Conservation (phyloP, 2,797 vertebrate genomes). For the Anabas testudineus region DNA sequence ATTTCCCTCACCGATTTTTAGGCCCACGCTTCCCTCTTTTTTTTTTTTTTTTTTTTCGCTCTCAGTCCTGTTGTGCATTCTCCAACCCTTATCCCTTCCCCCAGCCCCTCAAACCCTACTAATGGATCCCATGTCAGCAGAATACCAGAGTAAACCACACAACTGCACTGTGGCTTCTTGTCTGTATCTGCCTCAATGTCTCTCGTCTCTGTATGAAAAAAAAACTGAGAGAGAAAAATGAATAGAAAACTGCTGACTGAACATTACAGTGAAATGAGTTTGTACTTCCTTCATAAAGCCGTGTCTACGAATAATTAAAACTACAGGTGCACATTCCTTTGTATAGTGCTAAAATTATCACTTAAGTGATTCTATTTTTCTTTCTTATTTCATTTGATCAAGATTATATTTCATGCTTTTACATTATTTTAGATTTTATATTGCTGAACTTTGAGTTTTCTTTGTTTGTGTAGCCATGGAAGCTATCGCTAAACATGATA, state of each 20-base stretch:
- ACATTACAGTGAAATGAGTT: constrained; percentile 27
- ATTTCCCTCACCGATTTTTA: constrained; percentile 60
- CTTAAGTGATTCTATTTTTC: constrained; percentile 8
- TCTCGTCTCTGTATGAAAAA: constrained; percentile 48
- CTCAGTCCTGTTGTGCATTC: constrained; percentile 54
- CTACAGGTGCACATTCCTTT: constrained; percentile 1
- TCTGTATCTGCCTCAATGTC: constrained; percentile 71
- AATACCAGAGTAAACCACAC: constrained; percentile 81
- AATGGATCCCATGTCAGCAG: constrained; percentile 81
- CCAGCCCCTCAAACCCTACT: constrained; percentile 54
- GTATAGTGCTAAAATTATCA: constrained; percentile 5
- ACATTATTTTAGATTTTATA: constrained; percentile 19
- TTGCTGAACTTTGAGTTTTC: constrained; percentile 49
- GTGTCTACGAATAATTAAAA: constrained; percentile 7
- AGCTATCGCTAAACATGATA: constrained; percentile 58
- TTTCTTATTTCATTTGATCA: neutral
- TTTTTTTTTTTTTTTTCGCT: constrained; percentile 26
- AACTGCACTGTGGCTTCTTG: constrained; percentile 77
- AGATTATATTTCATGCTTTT: constrained; percentile 9
- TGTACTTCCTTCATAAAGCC: neutral
- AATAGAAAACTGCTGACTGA: constrained; percentile 50
- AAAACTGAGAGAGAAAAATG: constrained; percentile 34
- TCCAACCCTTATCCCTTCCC: constrained; percentile 35
- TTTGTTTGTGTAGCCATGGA: constrained; percentile 42
- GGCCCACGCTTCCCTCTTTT: constrained; percentile 36